Evolutionary conservation across 2,797 vertebrate species (phyloP), one percentile per base, ranked within the genome.

Genomic region (Crypturellus tataupa): DNA sequence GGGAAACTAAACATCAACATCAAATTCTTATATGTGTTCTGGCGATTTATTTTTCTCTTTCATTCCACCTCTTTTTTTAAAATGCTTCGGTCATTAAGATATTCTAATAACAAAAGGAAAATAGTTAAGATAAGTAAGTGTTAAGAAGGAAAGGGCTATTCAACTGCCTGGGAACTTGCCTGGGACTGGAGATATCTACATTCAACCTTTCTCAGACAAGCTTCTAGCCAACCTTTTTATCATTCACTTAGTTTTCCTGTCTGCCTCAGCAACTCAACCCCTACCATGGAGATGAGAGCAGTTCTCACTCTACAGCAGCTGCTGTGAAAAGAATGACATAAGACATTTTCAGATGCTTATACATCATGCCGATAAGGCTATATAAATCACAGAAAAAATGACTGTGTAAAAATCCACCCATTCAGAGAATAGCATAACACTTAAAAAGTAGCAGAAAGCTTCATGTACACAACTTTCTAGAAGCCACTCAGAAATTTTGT

Each of bases 221-320:
- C 47, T 80, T 87, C 21, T 53, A 77, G 44, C 49, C 46, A 80
- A 58, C 44, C 33, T 44, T 89, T 73, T 87, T 89, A 81, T 63
- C 68, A 65, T 55, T 77, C 58, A 63, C 35, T 77, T 81, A 83
- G 31, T 82, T 82, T 33, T 37, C n/a, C 73, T 49, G n/a, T 71
- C 51, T 39, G 39, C 47, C 49, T 90, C 56, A 73, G 27, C 42
- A 77, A 40, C 47, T 78, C 15, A 16, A 3, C 9, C 33, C 78
- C 71, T 83, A 46, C 85, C 87, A 49, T 12, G 17, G 77, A 12
- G 23, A 27, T 55, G 65, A 89, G 72, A 75, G 64, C 44, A 75
- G 29, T 65, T 68, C 33, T 35, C 35, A n/a, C 15, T 49, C 40
- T 37, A 85, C 10, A 75, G 69, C 46, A 65, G 69, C 25, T 80